A percentile compares a stretch with the other conserved stretches of the same genome.
These are phyloP conservation scores for Poecile montanus DNA, from an alignment of 2,797 vertebrate genomes.

Conservation along the genomic window DNA sequence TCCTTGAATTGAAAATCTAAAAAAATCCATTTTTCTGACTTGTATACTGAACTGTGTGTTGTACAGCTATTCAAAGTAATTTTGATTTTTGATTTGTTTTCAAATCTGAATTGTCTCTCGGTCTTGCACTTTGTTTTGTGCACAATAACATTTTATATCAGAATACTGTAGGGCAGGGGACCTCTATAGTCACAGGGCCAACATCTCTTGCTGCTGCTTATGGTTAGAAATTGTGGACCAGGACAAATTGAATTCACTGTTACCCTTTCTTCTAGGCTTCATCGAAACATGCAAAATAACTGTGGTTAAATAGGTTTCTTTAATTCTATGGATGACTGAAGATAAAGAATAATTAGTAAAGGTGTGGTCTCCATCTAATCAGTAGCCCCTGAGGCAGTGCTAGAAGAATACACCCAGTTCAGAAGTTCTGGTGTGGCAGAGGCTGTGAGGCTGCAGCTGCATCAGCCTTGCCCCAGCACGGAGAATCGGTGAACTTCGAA, in stretches of 20 bases:
- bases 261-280: not conserved
- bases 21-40: not conserved
- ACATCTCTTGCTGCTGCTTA: not conserved
- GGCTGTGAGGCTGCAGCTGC: not conserved
- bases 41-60: not conserved
- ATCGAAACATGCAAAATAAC: not conserved
- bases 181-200: fast-evolving
- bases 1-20: not conserved
- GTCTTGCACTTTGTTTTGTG: not conserved
- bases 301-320: not conserved
- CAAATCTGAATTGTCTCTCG: not conserved
- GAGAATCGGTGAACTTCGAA: fast-evolving
- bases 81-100: not conserved
- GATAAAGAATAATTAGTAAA: not conserved
- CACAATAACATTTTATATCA: not conserved
- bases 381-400: not conserved
- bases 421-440: not conserved
- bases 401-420: not conserved
- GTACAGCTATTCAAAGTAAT: not conserved
- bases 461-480: not conserved
- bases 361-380: not conserved
- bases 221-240: not conserved
- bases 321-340: not conserved
- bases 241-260: not conserved
- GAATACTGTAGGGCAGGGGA: not conserved